Conservation (phyloP, 2,113 vertebrate genomes). For the Grammomys surdaster region DNA sequence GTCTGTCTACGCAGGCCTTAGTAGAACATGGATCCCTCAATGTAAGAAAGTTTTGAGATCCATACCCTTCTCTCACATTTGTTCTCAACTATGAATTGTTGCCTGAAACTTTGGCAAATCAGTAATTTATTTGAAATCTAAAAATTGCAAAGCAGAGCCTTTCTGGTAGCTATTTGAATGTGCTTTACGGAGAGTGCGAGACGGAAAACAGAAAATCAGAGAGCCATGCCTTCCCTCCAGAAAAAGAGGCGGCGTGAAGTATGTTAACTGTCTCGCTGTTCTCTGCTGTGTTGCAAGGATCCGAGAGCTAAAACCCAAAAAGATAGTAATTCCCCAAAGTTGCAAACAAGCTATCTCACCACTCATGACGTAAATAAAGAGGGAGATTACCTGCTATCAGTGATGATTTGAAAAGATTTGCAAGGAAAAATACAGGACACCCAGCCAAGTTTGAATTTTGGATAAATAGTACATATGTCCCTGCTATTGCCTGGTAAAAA, state of each 20-base stretch:
- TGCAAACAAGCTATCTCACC: not conserved
- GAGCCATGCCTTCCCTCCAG: not conserved
- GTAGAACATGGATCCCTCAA: not conserved
- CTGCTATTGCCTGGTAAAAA: not conserved
- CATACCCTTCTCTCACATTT: no score
- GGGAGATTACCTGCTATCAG: not conserved
- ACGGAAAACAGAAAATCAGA: not conserved
- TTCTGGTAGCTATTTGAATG: not conserved
- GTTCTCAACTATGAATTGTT: not conserved
- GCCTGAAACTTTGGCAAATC: not conserved
- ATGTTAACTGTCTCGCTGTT: no score
- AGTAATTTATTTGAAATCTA: not conserved
- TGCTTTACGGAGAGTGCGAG: not conserved
- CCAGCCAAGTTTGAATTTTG: not conserved
- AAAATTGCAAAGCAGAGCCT: not conserved
- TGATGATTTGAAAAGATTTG: not conserved
- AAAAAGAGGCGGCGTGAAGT: accelerated
- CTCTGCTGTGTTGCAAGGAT: not conserved
- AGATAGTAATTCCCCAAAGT: accelerated
- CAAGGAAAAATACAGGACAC: not conserved
- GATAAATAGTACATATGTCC: not conserved
- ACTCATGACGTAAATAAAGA: not conserved
- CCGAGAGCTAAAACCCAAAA: not conserved
- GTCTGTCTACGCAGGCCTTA: not conserved
- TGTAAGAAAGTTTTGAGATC: not conserved